phyloP scores from a whole-genome alignment of 2,888 invertebrate species.

The Epinotia nisella region DNA sequence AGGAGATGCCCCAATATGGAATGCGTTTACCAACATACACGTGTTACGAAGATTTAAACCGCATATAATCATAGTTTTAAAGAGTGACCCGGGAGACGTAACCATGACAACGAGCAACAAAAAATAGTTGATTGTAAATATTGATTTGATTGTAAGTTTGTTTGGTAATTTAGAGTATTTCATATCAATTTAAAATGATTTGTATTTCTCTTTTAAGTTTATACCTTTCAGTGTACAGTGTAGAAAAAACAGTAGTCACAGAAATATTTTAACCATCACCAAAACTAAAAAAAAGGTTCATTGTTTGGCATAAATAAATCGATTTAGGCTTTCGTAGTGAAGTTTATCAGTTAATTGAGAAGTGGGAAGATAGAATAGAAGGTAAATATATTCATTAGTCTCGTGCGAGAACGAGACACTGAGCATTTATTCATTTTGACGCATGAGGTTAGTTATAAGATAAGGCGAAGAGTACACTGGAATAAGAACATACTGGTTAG shows the following conservation, averaged over 20 bases:
- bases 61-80: no score
- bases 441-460: not conserved
- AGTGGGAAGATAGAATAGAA: not conserved
- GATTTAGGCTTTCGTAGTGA: no score
- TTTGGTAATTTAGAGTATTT: not conserved
- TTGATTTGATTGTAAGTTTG: not conserved
- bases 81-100: no score
- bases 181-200: not conserved
- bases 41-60: no score
- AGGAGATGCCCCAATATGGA: no score
- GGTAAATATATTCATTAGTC: not conserved
- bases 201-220: not conserved
- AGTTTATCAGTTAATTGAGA: not conserved
- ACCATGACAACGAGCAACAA: no score
- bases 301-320: no score
- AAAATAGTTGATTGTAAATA: no score
- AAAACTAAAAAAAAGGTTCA: no score
- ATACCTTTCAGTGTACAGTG: slow-evolving; percentile 18
- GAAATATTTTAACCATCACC: not conserved
- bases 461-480: slow-evolving; percentile 30
- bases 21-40: no score
- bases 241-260: not conserved
- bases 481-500: slow-evolving; percentile 28
- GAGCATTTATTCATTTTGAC: slow-evolving; percentile 13
- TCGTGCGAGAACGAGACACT: not conserved